Base-by-base conservation (phyloP, 23 tunicate species). In the Ciona savignyi region DNA sequence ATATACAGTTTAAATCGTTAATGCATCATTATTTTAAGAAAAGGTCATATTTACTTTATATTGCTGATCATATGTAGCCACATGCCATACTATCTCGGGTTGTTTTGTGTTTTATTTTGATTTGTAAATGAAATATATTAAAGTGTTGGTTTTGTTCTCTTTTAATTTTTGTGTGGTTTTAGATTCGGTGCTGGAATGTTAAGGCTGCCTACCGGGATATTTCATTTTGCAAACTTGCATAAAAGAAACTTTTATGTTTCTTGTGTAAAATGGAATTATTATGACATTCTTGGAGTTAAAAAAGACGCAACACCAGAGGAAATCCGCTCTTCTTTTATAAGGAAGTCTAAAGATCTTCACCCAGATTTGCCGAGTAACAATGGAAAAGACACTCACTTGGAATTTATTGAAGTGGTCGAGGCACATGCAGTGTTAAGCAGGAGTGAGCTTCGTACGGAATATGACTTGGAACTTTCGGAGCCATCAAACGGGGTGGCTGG, bases 391-490 rank as follows among this genome's bases (percentile, higher is more conserved):
- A 64, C 85, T 27, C 78, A 81, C 35, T 30, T 42, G 1, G 85
- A 70, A 28, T 81, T 81, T 48, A 33, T 81, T 22, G 60, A 31
- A 23, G 48, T 81, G 9, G 73, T 42, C 28, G 78, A 81, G 26
- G 85, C 85, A 3, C 73, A 81, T 25, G 42, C 78, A 1, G 25
- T 81, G 15, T 66, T 81, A 65, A 65, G 73, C 49, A 81, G 73
- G 51, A 73, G 74, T 2, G 61, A 27, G 4, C 34, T 35, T 35
- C 26, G 78, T 19, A 48, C 23, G 23, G n/a, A 31, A 2, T 81
- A 81, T 81, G 85, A 81, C 31, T 23, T n/a, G 1, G 74, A 34
- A 15, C 15, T 20, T 49, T n/a, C n/a, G n/a, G n/a, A n/a, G n/a
- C n/a, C n/a, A n/a, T n/a, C n/a, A n/a, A n/a, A n/a, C n/a, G n/a